Evolutionary conservation across 2,797 vertebrate species (phyloP).

Genomic region (Sciaenops ocellatus): DNA sequence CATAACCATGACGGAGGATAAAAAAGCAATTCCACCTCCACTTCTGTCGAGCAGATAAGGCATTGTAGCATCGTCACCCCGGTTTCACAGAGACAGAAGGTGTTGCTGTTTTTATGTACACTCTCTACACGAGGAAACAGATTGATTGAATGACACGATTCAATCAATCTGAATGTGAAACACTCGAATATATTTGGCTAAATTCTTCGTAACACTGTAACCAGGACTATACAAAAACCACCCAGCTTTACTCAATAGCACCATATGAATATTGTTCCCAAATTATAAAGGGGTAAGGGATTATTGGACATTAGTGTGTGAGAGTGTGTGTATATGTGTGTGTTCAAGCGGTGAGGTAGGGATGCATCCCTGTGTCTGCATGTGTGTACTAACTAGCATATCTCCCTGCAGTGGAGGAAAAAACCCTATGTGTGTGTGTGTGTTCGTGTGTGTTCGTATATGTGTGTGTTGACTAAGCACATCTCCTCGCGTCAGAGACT

Average conservation of each 20-base stretch:
- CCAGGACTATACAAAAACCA: conserved; percentile 68
- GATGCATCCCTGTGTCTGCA: conserved; percentile 59
- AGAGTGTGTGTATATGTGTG: conserved; percentile 46
- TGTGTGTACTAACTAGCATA: conserved; percentile 41
- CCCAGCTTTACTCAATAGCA: conserved; percentile 74
- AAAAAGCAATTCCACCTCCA: conserved; percentile 26
- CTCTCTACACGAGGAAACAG: conserved; percentile 32
- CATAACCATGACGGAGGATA: conserved; percentile 13
- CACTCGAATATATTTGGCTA: conserved; percentile 66
- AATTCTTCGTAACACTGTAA: conserved; percentile 49
- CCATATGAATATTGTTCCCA: conserved; percentile 84
- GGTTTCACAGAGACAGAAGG: conserved; percentile 39
- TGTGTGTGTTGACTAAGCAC: conserved; percentile 70
- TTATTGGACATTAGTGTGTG: conserved; percentile 60
- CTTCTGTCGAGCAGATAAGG: conserved; percentile 61
- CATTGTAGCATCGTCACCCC: conserved; percentile 53
- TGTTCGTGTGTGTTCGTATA: conserved; percentile 37
- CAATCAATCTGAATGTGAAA: conserved; percentile 41
- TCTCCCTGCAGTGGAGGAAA: conserved; percentile 66
- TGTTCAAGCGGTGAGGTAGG: conserved; percentile 67
- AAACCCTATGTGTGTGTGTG: conserved; percentile 48
- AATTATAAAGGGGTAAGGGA: conserved; percentile 78
- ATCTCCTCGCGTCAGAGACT: conserved; percentile 77
- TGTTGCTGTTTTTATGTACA: conserved; percentile 61
- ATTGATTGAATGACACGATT: conserved; percentile 17